phyloP scores from a whole-genome alignment of 1,140 invertebrate species.

The Pectinophora gossypiella region DNA sequence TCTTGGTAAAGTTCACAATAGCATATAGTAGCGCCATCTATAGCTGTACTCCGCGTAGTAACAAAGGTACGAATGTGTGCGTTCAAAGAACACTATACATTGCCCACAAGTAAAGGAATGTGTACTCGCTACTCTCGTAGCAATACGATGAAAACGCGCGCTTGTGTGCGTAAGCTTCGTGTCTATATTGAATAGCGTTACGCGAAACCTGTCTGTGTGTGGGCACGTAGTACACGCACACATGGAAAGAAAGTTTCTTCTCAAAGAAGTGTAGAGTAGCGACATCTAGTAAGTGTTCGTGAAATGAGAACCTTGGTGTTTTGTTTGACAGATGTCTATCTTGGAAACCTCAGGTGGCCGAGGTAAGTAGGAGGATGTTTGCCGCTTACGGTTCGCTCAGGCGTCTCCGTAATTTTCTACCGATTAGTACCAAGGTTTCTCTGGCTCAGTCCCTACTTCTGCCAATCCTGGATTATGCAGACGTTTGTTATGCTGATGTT shows the following conservation, averaged over 20 bases:
- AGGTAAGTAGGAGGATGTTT: too few relatives aligned
- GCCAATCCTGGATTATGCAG: too few relatives aligned
- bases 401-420: too few relatives aligned
- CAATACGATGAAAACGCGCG: not conserved
- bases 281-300: constrained; percentile 45
- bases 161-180: not conserved
- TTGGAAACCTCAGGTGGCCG: too few relatives aligned
- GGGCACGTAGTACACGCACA: constrained; percentile 1
- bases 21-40: not conserved
- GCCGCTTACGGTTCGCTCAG: too few relatives aligned
- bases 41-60: not conserved
- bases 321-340: too few relatives aligned
- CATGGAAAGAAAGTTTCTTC: constrained; percentile 6
- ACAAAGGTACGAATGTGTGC: not conserved
- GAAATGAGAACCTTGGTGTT: too few relatives aligned
- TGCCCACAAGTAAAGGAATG: not conserved
- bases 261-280: constrained; percentile 25
- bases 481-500: too few relatives aligned
- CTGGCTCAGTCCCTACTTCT: too few relatives aligned
- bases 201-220: not conserved
- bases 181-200: constrained; percentile 1
- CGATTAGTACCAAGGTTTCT: too few relatives aligned
- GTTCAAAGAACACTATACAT: not conserved
- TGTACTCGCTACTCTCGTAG: not conserved
- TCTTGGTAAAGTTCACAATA: too few relatives aligned